Percentiles rank a stretch among this genome's conserved stretches.
These are phyloP conservation scores for Polyodon spathula DNA, from an alignment of 2,113 vertebrate genomes.

Conservation along the genomic window DNA sequence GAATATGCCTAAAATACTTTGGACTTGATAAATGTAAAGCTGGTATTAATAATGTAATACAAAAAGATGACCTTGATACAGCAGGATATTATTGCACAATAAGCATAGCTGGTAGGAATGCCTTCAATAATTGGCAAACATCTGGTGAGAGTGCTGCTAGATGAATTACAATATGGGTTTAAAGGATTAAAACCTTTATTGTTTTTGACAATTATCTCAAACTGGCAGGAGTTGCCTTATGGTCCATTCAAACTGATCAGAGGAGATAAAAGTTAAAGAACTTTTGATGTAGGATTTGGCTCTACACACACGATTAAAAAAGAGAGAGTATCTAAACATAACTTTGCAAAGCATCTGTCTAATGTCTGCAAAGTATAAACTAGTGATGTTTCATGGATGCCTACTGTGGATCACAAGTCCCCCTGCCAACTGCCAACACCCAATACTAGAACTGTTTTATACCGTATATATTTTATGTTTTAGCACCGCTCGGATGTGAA, in stretches of 20 bases:
- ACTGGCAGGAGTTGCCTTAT: constrained; percentile 1
- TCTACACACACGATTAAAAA: background rate
- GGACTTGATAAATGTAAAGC: background rate
- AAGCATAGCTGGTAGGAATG: constrained; percentile 8
- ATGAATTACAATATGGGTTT: constrained; percentile 3
- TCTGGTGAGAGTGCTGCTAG: background rate
- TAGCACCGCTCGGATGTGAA: too few species aligned
- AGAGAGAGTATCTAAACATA: background rate
- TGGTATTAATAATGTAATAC: constrained; percentile 6
- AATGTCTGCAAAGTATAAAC: too few species aligned
- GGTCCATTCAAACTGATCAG: background rate
- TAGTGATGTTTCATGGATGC: too few species aligned
- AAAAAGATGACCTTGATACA: constrained; percentile 11
- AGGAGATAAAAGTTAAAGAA: background rate
- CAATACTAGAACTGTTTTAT: too few species aligned
- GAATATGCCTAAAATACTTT: background rate
- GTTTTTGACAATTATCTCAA: background rate
- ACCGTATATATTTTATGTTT: too few species aligned
- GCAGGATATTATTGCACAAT: constrained; percentile 14
- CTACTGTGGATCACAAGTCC: too few species aligned
- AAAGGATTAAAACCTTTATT: constrained; percentile 11
- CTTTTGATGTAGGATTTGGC: background rate
- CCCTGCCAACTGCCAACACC: too few species aligned
- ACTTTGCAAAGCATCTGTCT: too few species aligned
- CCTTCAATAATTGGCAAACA: constrained; percentile 10